phyloP scores from a whole-genome alignment of 2,888 invertebrate species.

The Lepidochrysops patricia region DNA sequence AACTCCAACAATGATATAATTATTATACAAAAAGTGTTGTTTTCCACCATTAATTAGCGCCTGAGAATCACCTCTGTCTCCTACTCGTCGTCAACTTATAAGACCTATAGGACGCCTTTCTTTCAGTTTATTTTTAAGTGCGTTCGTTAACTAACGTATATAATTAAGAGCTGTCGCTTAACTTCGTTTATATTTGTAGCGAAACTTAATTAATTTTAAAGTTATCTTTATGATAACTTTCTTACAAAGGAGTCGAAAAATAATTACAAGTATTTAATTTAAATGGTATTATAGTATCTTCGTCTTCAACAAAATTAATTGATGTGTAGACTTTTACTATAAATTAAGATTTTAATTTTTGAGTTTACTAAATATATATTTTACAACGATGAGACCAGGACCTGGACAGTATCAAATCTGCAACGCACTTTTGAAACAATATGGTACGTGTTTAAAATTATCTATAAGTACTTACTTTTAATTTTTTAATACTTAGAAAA shows the following conservation, averaged over 20 bases:
- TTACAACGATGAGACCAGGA: conserved; percentile 24
- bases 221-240: background rate
- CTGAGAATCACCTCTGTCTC: conserved; percentile 15
- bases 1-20: conserved; percentile 1
- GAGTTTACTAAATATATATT: background rate
- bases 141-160: background rate
- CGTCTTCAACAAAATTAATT: too few relatives aligned
- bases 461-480: too few relatives aligned
- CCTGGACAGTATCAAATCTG: conserved; percentile 33
- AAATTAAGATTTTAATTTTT: background rate
- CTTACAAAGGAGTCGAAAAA: background rate
- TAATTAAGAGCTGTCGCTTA: background rate
- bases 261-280: background rate
- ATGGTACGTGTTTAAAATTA: conserved; percentile 39
- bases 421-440: conserved; percentile 41
- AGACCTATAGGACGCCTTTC: background rate
- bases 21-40: conserved; percentile 17
- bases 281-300: background rate
- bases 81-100: conserved; percentile 19
- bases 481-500: too few relatives aligned
- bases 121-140: conserved; percentile 1
- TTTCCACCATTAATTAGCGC: conserved; percentile 17
- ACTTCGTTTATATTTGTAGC: background rate
- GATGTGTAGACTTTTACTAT: background rate
- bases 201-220: background rate